Conservation (phyloP, 2,113 vertebrate genomes). For the Eclectus roratus region DNA sequence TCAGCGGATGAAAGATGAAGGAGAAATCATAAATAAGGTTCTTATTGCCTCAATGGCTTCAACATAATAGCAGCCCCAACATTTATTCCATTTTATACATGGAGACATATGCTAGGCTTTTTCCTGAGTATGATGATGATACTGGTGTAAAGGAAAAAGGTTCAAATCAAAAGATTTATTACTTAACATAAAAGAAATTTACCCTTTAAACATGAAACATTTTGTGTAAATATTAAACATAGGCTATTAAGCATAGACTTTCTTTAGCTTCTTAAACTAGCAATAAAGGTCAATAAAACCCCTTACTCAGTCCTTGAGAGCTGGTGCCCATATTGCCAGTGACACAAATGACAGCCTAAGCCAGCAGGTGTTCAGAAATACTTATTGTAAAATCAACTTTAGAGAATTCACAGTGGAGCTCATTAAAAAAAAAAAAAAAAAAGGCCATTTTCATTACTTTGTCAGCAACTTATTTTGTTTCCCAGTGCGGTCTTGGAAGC, state of each 20-base stretch:
- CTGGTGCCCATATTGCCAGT: not conserved
- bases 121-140: not conserved
- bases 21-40: constrained; percentile 8
- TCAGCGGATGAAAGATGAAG: constrained; percentile 22
- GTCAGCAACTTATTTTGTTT: not conserved
- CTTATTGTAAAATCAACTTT: not conserved
- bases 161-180: not conserved
- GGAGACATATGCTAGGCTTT: not conserved
- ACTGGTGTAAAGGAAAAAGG: not conserved
- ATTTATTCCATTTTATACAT: not conserved
- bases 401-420: not conserved
- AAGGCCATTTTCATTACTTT: not conserved
- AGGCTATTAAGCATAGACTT: not conserved
- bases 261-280: not conserved
- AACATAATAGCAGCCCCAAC: not conserved
- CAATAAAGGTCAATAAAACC: not conserved
- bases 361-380: constrained; percentile 8
- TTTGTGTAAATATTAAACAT: not conserved
- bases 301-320: not conserved
- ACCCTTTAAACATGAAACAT: not conserved
- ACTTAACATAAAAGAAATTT: not conserved
- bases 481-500: not conserved
- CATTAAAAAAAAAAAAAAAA: not conserved
- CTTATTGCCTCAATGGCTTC: not conserved
- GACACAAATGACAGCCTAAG: not conserved